Evolutionary conservation across 2,113 vertebrate species (phyloP), one percentile per base, ranked within the genome.

Genomic region (Gymnogyps californianus): DNA sequence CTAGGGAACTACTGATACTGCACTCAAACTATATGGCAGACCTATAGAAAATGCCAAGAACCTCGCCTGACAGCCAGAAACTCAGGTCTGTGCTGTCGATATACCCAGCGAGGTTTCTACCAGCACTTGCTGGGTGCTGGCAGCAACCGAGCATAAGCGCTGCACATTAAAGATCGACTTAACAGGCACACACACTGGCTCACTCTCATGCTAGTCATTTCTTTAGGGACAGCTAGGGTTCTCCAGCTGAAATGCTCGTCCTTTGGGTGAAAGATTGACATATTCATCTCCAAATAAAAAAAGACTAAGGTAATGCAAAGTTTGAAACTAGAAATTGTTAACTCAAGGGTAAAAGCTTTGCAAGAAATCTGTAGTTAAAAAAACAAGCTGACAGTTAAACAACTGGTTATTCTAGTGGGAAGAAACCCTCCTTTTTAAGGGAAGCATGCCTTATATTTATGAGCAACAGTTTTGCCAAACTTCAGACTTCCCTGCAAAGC

Each of bases 41-140:
- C 19, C 34, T 59, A 64, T 2, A 46, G 25, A 52, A 86, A 81
- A 65, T 4, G 24, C 34, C 42, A 22, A 72, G 32, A 24, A 40
- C 52, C 40, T 32, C 3, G 0, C 13, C 40, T 17, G 18, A 28
- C 34, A 34, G 67, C n/a, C 20, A 49, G 24, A 44, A 77, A 21
- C 32, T 66, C 40, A 3, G 2, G 5, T 14, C n/a, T 16, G 16
- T 13, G 24, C 42, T 47, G 34, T 3, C 5, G 1, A 49, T 11
- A 15, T 3, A 19, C 32, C 9, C n/a, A 29, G 42, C 0, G 0
- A 76, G 31, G n/a, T 10, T 55, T 38, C 54, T 20, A 18, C 18
- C 17, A 49, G 52, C 72, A 17, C 34, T 36, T 1, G 0, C 57
- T 17, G 72, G 47, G 57, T 26, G 17, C 57, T 32, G 22, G 36